Evolutionary conservation across 2,888 invertebrate species (phyloP), one percentile per base, ranked within the genome.

Genomic region (Phengaris alcon): DNA sequence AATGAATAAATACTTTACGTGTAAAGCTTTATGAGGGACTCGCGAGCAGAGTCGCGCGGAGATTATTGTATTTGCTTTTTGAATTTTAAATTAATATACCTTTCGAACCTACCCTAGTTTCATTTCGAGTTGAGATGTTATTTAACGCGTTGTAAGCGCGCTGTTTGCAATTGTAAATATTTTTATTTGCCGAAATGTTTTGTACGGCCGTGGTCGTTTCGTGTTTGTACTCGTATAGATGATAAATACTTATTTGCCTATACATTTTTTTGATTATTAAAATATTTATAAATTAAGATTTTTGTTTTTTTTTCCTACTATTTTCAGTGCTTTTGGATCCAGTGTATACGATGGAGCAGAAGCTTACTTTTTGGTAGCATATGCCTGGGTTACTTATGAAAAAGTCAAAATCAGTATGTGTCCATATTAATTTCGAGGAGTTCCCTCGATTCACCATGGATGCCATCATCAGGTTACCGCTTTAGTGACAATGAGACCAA

Each of bases 51-150:
- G 90, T 90, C 91, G 88, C 87, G 92, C 91, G 89, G 93, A 91
- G 91, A 89, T 89, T 90, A 91, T 90, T 92, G 90, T 93, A 93
- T 90, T 93, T 93, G 93, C 93, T 93, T 93, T 93, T 92, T 93
- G 92, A 93, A 91, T 91, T 93, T 93, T 92, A 93, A 93, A 93
- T 93, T 93, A 93, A 91, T 91, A 91, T 88, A 90, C 91, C 86
- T 89, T 88, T 90, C 90, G 90, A 91, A 88, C 89, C 88, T 82
- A 85, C 64, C 52, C 35, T 77, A 51, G 73, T 86, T 86, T 87
- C 77, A 82, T 85, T 78, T 74, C 35, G 64, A 13, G 51, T 51
- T 70, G 70, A 48, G 15, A 51, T 70, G 51, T 70, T 70, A 51
- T 69, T 48, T 69, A 44, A 48, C 69, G 69, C 69, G 69, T 69